phyloP scores from a whole-genome alignment of 2,113 vertebrate genomes.

The Ondatra zibethicus region DNA sequence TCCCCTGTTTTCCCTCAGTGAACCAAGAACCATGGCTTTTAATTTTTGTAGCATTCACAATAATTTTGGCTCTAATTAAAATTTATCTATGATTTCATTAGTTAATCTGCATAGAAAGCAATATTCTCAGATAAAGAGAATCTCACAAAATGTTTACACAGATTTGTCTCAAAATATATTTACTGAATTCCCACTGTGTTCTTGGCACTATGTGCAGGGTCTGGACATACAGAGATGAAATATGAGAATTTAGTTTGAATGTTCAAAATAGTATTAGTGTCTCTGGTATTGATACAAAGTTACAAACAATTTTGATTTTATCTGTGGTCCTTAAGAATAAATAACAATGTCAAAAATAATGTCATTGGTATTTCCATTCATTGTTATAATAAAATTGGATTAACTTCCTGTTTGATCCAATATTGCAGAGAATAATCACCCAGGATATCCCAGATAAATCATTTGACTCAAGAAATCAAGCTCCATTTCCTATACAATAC shows the following conservation, averaged over 20 bases:
- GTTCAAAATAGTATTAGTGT: slow-evolving; percentile 19
- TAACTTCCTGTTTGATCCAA: slow-evolving; percentile 69
- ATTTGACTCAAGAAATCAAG: slow-evolving; percentile 67
- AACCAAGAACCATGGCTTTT: slow-evolving; percentile 35
- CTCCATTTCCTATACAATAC: slow-evolving; percentile 52
- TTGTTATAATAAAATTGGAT: slow-evolving; percentile 65
- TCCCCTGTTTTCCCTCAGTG: slow-evolving; percentile 45
- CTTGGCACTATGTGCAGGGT: neutral
- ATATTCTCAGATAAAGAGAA: neutral
- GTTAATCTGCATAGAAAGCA: slow-evolving; percentile 29
- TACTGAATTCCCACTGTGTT: neutral
- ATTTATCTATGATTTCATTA: slow-evolving; percentile 41
- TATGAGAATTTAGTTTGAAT: slow-evolving; percentile 36
- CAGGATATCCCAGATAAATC: slow-evolving; percentile 71
- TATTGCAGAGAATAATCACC: slow-evolving; percentile 64
- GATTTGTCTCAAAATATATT: neutral
- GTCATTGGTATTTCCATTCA: slow-evolving; percentile 52
- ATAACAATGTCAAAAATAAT: slow-evolving; percentile 54
- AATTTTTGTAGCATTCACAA: slow-evolving; percentile 5
- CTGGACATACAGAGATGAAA: neutral
- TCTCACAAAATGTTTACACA: neutral
- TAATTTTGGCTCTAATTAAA: slow-evolving; percentile 50
- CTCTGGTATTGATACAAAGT: slow-evolving; percentile 9
- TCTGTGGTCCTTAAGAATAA: slow-evolving; percentile 47
- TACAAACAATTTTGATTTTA: slow-evolving; percentile 61